phyloP scores from a whole-genome alignment of 2,113 vertebrate species.

The Hypanus sabinus region DNA sequence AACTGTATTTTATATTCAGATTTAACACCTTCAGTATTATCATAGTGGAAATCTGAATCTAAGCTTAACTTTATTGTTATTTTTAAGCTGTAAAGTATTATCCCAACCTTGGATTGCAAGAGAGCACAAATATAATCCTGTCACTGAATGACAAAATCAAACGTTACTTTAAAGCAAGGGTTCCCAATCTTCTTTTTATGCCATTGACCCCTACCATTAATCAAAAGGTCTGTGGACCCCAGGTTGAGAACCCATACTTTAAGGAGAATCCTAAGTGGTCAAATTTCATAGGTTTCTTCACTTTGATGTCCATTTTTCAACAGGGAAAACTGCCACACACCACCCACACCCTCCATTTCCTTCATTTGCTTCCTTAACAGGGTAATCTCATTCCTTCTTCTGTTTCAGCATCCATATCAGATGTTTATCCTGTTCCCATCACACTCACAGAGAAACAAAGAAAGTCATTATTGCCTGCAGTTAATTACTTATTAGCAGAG shows the following conservation, averaged over 20 bases:
- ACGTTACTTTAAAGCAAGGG: no score
- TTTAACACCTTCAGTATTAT: background rate
- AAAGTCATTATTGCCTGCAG: no score
- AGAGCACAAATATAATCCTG: background rate
- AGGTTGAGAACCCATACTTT: background rate
- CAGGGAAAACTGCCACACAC: background rate
- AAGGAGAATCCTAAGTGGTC: background rate
- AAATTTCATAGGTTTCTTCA: background rate
- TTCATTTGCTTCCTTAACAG: background rate
- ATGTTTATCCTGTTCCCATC: background rate
- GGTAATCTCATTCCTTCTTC: background rate
- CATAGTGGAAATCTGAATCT: background rate
- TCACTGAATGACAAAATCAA: background rate
- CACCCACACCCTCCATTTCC: background rate
- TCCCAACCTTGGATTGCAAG: background rate
- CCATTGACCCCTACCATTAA: no score
- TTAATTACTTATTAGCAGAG: no score
- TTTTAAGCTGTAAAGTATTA: background rate
- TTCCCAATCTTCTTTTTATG: no score
- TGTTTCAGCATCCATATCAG: background rate
- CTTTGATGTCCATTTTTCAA: background rate
- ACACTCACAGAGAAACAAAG: no score
- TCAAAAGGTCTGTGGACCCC: no score
- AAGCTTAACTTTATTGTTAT: background rate
- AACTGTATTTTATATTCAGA: background rate